Evolutionary conservation across 2,888 invertebrate genomes (phyloP), one percentile per base, ranked within the genome.

Genomic region (Hipparchia semele): DNA sequence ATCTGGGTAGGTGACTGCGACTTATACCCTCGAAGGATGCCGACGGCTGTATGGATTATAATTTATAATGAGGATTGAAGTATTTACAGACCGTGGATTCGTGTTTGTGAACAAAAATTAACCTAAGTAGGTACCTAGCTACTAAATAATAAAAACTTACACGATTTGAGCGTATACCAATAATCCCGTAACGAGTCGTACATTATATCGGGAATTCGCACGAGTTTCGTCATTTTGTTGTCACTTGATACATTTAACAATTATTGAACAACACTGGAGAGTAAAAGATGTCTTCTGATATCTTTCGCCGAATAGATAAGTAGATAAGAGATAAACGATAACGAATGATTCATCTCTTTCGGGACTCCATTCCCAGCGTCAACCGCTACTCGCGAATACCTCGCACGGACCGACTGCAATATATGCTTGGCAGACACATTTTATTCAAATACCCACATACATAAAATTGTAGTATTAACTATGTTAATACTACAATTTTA

Each of bases 91-190:
- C 23, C 23, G 23, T 23, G 23, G 23, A 23, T 23, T 23, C 23
- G 23, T 23, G 23, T 23, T 23, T 23, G 23, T 23, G 23, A 23
- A 23, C 23, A 23, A 23, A 23, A 23, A 23, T 23, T 23, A 23
- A 23, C 23, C 23, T 23, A 46, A 46, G 6, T 46, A 46, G 46
- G 46, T 46, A 46, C 46, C 46, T 46, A 46, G 6, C 46, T 46
- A 46, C 6, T 46, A 39, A 60, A 60, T 54, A n/a, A 59, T 13
- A 56, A 13, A n/a, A 70, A 92, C 93, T 92, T 76, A 93, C 93
- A 93, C 83, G 88, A 86, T 79, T 91, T 91, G 53, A 93, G 79
- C 69, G 74, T 85, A 71, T 86, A 89, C 92, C 91, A 93, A 73
- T 88, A 85, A 76, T 89, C 84, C 75, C 85, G 86, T 2, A 91